Percentiles rank a stretch among this genome's conserved stretches.
Conservation (phyloP, 2,797 vertebrate genomes). For the Phalanger gymnotis region DNA sequence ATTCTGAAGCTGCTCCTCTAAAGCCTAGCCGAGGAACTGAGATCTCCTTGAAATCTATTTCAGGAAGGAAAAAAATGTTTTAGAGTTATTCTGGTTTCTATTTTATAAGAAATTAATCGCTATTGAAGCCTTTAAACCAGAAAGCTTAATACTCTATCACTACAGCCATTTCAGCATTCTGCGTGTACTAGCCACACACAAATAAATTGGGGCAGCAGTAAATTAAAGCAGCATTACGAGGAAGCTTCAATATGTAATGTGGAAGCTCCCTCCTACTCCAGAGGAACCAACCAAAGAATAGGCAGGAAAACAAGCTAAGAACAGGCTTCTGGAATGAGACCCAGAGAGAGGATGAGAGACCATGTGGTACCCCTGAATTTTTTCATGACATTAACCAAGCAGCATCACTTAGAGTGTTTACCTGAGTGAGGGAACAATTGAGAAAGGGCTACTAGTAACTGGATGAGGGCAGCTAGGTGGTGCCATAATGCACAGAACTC, state of each 20-base stretch:
- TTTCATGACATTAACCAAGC: background rate
- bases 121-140: background rate
- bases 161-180: background rate
- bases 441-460: too few species aligned
- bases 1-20: background rate
- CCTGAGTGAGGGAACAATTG: background rate
- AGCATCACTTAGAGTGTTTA: background rate
- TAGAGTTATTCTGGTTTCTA: background rate
- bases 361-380: background rate
- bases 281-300: background rate
- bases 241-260: background rate
- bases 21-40: background rate
- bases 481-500: too few species aligned
- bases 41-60: background rate
- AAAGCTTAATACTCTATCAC: background rate
- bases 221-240: background rate
- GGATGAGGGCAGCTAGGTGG: background rate
- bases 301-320: background rate
- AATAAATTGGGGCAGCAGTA: background rate
- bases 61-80: background rate
- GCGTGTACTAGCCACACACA: background rate
- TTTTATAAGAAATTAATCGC: constrained; percentile 1
- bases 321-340: background rate
- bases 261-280: background rate
- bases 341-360: background rate